These are phyloP conservation scores for Parascotia fuliginaria DNA, from an alignment of 2,888 invertebrate species.

Conservation along the genomic window DNA sequence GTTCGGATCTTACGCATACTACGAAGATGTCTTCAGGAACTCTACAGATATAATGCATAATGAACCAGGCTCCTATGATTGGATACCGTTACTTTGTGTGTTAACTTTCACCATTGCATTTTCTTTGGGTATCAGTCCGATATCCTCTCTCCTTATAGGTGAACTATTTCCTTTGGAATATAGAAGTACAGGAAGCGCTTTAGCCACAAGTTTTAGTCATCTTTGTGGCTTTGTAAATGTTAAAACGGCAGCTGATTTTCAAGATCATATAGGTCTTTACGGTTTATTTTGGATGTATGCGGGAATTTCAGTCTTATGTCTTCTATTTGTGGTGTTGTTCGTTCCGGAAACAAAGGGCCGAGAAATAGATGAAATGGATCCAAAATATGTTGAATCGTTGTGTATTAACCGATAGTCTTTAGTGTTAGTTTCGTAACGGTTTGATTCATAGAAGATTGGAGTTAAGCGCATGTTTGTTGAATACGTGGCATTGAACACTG, in stretches of 20 bases:
- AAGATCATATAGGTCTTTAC: conserved; percentile 89
- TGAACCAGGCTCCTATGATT: conserved; percentile 87
- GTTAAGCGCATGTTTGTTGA: conserved; percentile 27
- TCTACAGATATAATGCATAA: conserved; percentile 60
- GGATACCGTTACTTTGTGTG: conserved; percentile 94
- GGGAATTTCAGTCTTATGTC: conserved; percentile 90
- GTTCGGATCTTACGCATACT: conserved; percentile 94
- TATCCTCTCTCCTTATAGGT: conserved; percentile 89
- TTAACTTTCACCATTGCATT: conserved; percentile 93
- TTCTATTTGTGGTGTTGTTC: conserved; percentile 92
- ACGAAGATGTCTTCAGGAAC: conserved; percentile 87
- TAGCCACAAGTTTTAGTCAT: conserved; percentile 94
- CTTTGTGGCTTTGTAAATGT: conserved; percentile 94
- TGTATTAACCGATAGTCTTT: conserved; percentile 82
- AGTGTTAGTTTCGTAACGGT: conserved; percentile 13
- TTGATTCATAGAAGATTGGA: conserved; percentile 22
- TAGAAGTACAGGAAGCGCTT: conserved; percentile 88
- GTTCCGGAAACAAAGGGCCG: conserved; percentile 97
- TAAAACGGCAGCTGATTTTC: conserved; percentile 93
- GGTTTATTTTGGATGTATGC: conserved; percentile 96
- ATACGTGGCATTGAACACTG: conserved; percentile 16
- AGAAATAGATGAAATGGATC: conserved; percentile 95
- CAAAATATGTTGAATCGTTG: conserved; percentile 86
- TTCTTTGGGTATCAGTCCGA: conserved; percentile 91
- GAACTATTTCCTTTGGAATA: conserved; percentile 90